Base-by-base conservation (phyloP, 2,797 vertebrate species). In the Tapera naevia region DNA sequence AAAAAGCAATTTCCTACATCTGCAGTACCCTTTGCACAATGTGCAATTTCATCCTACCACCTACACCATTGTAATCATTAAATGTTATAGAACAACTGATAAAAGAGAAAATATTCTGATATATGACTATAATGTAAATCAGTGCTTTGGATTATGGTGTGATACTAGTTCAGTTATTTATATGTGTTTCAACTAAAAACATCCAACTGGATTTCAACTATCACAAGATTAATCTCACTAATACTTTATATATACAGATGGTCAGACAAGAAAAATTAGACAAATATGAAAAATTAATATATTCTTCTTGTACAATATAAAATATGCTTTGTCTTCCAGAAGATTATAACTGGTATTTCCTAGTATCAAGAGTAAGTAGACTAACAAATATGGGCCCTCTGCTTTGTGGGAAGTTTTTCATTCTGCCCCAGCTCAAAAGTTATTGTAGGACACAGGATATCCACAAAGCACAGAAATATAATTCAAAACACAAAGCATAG, bases 221-320 rank as follows among this genome's bases (percentile, higher is more conserved):
- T 98, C 98, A 98, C 97, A 97, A 97, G 98, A 99, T 99, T 99
- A 99, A 99, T 99, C 98, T 98, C 98, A 98, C 98, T 98, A 98
- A 98, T 98, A 97, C 96, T 98, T 98, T 98, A 98, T 98, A 98
- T 98, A 98, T 98, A 98, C 99, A 99, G 98, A 98, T 99, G 98
- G 98, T 98, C 98, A 97, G 98, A 98, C 98, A 98, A 98, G 97
- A 98, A 98, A 98, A 99, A 99, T 98, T 98, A 98, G 98, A 98
- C 98, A 99, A 98, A 98, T 98, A 98, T 98, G 98, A 98, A 98
- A 98, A 98, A 98, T 98, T 98, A 99, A 99, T 99, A 98, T 98
- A 98, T 98, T 98, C 97, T 98, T 98, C 98, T 98, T 97, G 98
- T 97, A 95, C 98, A 98, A 98, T 98, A 98, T 98, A 97, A 98